Percentiles rank a stretch among this genome's conserved stretches.
Evolutionary conservation across 2,113 vertebrate genomes (phyloP).

Genomic region (Ahaetulla prasina): DNA sequence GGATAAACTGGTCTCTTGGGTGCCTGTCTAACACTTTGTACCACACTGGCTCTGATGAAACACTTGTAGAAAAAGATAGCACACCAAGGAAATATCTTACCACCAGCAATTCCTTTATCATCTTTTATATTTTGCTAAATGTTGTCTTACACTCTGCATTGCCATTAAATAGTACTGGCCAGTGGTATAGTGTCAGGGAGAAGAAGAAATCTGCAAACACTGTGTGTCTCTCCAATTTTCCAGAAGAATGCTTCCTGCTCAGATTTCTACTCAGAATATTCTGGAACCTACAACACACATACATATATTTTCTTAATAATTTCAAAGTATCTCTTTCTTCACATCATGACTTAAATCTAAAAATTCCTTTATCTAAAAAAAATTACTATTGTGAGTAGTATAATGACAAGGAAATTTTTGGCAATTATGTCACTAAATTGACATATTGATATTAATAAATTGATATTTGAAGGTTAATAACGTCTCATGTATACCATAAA

Average conservation of each 20-base stretch:
- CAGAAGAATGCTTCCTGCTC: background rate
- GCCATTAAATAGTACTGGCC: background rate
- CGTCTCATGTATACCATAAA: background rate
- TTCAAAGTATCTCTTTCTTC: background rate
- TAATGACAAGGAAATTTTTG: conserved; percentile 4
- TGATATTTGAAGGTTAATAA: background rate
- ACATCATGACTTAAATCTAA: background rate
- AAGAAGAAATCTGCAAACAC: background rate
- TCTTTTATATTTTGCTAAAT: background rate
- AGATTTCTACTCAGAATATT: background rate
- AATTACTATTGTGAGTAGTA: background rate
- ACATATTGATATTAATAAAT: background rate
- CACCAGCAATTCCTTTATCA: background rate
- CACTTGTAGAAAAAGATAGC: background rate
- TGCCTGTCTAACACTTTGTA: background rate
- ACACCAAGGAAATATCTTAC: background rate
- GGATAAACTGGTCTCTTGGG: background rate
- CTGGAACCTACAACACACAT: background rate
- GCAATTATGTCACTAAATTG: background rate
- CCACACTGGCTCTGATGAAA: background rate
- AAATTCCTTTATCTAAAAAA: background rate
- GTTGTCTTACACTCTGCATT: background rate
- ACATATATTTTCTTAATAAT: background rate
- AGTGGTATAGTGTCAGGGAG: background rate
- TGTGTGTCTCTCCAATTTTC: background rate